A percentile compares a stretch with the other conserved stretches of the same genome.
Conservation (phyloP, 2,113 vertebrate genomes). For the Chauna torquata region DNA sequence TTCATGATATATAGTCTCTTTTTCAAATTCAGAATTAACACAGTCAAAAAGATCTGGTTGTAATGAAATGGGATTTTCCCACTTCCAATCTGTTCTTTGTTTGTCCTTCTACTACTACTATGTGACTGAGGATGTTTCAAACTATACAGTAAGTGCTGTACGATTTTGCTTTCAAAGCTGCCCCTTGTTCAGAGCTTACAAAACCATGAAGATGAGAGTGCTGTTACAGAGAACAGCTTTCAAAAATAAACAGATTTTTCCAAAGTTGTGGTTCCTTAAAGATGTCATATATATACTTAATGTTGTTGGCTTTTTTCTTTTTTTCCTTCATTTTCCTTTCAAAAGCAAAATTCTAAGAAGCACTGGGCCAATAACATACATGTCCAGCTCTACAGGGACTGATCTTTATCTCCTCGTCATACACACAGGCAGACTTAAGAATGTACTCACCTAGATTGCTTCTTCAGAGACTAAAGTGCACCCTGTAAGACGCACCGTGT, state of each 20-base stretch:
- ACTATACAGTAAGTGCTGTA: neutral
- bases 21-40: neutral
- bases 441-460: neutral
- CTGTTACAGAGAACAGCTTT: neutral
- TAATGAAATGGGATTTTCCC: neutral
- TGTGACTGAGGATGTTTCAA: neutral
- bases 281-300: no score
- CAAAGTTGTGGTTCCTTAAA: neutral
- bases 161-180: neutral
- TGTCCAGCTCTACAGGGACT: neutral
- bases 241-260: neutral
- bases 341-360: neutral
- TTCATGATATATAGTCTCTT: neutral
- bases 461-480: neutral
- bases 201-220: neutral
- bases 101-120: neutral
- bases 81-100: neutral
- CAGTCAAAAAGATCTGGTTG: neutral
- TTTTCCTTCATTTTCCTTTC: no score
- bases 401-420: neutral
- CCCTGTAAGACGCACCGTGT: neutral
- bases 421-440: neutral
- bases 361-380: neutral
- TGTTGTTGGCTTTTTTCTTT: fast-evolving
- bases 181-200: neutral